phyloP scores from a whole-genome alignment of 2,797 vertebrate species.

The Garrulus glandarius region DNA sequence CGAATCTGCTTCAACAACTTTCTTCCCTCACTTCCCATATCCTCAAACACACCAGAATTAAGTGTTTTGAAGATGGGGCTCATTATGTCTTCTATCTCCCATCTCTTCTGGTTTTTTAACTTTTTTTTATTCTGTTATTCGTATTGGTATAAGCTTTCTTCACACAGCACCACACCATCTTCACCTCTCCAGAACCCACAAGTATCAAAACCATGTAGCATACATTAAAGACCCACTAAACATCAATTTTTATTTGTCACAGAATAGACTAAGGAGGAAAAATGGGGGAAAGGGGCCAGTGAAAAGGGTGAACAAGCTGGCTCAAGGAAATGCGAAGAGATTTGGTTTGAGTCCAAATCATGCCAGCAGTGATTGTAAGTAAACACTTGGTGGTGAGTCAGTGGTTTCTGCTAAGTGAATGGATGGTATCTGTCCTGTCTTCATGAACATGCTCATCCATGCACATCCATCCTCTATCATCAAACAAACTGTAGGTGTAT shows the following conservation, averaged over 20 bases:
- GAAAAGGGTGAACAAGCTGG: neutral
- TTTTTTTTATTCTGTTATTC: neutral
- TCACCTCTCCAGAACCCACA: neutral
- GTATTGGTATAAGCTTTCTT: neutral
- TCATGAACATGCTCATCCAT: neutral
- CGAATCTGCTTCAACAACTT: neutral
- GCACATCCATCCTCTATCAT: neutral
- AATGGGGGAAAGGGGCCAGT: fast-evolving
- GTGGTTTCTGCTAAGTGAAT: neutral
- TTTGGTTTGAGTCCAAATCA: neutral
- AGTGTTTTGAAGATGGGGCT: neutral
- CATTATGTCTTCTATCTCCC: neutral
- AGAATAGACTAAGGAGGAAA: neutral
- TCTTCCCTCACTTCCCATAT: neutral
- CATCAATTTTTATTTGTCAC: neutral
- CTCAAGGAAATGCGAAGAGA: neutral
- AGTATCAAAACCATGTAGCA: neutral
- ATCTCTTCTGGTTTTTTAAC: neutral
- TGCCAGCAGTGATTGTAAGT: neutral
- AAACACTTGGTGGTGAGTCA: neutral
- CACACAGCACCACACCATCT: neutral
- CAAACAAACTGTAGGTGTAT: neutral
- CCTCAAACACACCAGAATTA: neutral
- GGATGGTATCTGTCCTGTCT: neutral
- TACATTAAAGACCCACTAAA: neutral